Conservation (phyloP, 2,888 invertebrate species). For the Lamellibrachia columna region DNA sequence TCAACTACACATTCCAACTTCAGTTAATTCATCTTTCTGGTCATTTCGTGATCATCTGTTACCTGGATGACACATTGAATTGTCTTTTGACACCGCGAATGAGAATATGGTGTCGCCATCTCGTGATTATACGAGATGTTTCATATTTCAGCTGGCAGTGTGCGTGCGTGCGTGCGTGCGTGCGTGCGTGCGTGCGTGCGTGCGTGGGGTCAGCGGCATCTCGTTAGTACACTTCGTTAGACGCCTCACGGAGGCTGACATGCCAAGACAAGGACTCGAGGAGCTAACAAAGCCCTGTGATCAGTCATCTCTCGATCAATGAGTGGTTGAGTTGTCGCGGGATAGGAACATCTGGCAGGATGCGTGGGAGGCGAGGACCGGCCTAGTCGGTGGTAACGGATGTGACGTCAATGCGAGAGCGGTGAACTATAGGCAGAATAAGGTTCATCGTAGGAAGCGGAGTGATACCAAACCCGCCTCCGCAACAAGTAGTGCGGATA, state of each 20-base stretch:
- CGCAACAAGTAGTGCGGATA: not conserved
- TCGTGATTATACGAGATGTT: not conserved
- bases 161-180: not conserved
- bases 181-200: not conserved
- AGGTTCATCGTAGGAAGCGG: not conserved
- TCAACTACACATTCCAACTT: not conserved
- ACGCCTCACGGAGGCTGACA: not conserved
- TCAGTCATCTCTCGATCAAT: not conserved
- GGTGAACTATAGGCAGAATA: not conserved
- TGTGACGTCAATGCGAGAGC: not conserved
- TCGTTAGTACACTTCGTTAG: too few relatives aligned
- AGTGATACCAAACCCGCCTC: not conserved
- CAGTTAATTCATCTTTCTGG: not conserved
- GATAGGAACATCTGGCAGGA: not conserved
- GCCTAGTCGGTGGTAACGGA: not conserved
- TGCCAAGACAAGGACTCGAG: not conserved
- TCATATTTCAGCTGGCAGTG: not conserved
- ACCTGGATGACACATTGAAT: not conserved
- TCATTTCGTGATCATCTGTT: not conserved
- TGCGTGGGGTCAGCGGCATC: not conserved
- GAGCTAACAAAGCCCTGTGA: not conserved
- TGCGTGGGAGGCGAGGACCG: not conserved
- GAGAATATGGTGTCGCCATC: not conserved
- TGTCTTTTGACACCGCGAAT: not conserved
- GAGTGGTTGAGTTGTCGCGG: not conserved